Base-by-base conservation (phyloP, 2,888 invertebrate genomes). In the Meiosimyza platycephala region DNA sequence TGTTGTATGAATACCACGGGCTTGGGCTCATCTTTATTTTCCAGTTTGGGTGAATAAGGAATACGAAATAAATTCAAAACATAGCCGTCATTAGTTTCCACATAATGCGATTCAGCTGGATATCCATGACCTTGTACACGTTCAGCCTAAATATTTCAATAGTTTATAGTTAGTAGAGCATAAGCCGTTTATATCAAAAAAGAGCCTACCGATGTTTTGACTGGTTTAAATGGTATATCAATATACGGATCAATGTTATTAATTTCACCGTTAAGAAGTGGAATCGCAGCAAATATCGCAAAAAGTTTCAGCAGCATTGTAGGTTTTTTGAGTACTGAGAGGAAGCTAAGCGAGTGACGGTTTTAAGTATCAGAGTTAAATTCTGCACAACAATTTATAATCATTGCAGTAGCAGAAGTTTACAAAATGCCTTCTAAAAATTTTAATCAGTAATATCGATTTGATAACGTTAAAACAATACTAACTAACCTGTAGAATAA, bases 1-100 rank as follows among this genome's bases (percentile, higher is more conserved):
- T 96, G 96, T 80, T 95, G 95, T 52, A 96, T 85, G 76, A 94
- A 89, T 71, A 92, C 92, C 13, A 79, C 84, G 12, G 90, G 94
- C 81, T 84, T 89, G 76, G 79, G 80, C 74, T 88, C 84, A 71
- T 76, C 78, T 18, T 78, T 76, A 72, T 82, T 83, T 66, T 78
- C 74, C 69, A 93, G 76, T 62, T 78, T 80, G n/a, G 83, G 80
- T 12, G 85, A 84, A 66, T 85, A 76, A 0, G 95, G 94, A 80
- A 97, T 95, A 75, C 96, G 90, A 81, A 96, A 96, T 64, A 97
- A 77, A 3, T 92, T 92, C 63, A 97, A 88, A 62, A 96, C 89
- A 85, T 94, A 97, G 1, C 95, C 96, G 85, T 97, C 97, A 40
- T 91, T 89, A 0, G 97, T 96, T 66, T 90, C 85, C 1, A 94